phyloP scores from a whole-genome alignment of 2,797 vertebrate genomes.

The Columba guinea region DNA sequence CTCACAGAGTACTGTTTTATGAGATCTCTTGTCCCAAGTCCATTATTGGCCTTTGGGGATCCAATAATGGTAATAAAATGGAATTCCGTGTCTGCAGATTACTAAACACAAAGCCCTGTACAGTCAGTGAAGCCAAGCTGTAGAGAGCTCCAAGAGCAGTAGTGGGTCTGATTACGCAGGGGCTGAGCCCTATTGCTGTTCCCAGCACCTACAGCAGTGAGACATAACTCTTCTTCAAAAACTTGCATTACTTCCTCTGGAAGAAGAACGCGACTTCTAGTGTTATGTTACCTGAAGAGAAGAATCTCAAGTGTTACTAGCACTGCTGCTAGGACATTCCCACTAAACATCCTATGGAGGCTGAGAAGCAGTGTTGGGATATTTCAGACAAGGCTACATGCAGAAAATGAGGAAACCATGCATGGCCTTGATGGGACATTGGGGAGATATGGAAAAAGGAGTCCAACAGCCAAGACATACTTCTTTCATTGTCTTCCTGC shows the following conservation, averaged over 20 bases:
- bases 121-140: not conserved
- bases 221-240: not conserved
- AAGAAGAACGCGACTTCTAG: not conserved
- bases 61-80: not conserved
- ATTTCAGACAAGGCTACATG: fast-evolving
- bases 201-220: not conserved
- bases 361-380: not conserved
- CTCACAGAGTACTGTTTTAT: not conserved
- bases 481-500: not conserved
- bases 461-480: too few species aligned
- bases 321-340: not conserved
- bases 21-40: not conserved
- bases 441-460: not conserved
- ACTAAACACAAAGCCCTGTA: not conserved
- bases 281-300: not conserved
- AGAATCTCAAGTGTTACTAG: not conserved
- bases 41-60: not conserved
- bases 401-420: not conserved
- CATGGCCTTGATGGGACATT: fast-evolving
- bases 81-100: not conserved
- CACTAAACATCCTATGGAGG: not conserved
- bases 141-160: not conserved
- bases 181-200: not conserved
- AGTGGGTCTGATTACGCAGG: not conserved
- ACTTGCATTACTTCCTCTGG: not conserved